These are phyloP conservation scores for Drosophila littoralis DNA, from an alignment of 1,140 invertebrate genomes.

Conservation along the genomic window DNA sequence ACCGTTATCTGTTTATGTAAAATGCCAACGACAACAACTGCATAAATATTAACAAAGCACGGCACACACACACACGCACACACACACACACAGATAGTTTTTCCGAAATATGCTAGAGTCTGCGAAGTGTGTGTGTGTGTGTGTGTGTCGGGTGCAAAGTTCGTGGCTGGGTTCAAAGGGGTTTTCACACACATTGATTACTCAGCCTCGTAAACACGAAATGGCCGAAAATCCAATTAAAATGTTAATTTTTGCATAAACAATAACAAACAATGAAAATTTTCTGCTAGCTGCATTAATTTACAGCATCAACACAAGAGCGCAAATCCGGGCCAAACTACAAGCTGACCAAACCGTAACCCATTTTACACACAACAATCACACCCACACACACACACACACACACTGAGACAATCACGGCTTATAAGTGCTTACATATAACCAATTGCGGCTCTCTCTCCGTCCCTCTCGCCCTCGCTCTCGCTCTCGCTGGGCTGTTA, in stretches of 20 bases:
- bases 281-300: slow-evolving; percentile 42
- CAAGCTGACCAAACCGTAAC: slow-evolving; percentile 10
- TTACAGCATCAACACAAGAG: slow-evolving; percentile 28
- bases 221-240: slow-evolving; percentile 61
- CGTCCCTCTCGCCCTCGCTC: neutral
- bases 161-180: neutral
- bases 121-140: too few relatives aligned
- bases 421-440: slow-evolving; percentile 56
- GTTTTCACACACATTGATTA: slow-evolving; percentile 10
- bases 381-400: neutral
- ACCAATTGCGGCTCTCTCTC: slow-evolving; percentile 23
- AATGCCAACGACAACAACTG: slow-evolving; percentile 41
- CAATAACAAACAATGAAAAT: slow-evolving; percentile 56
- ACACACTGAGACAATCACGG: slow-evolving; percentile 41
- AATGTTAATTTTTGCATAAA: slow-evolving; percentile 63
- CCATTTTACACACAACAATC: slow-evolving; percentile 3
- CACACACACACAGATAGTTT: neutral
- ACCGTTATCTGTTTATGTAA: slow-evolving; percentile 11
- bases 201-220: slow-evolving; percentile 19
- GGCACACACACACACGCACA: too few relatives aligned
- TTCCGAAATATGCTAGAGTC: neutral
- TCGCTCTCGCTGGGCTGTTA: slow-evolving; percentile 21
- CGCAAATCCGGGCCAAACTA: slow-evolving; percentile 15
- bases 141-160: too few relatives aligned
- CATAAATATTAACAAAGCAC: slow-evolving; percentile 43